Evolutionary conservation across 2,888 invertebrate species (phyloP).

Genomic region (Thelaira solivaga): DNA sequence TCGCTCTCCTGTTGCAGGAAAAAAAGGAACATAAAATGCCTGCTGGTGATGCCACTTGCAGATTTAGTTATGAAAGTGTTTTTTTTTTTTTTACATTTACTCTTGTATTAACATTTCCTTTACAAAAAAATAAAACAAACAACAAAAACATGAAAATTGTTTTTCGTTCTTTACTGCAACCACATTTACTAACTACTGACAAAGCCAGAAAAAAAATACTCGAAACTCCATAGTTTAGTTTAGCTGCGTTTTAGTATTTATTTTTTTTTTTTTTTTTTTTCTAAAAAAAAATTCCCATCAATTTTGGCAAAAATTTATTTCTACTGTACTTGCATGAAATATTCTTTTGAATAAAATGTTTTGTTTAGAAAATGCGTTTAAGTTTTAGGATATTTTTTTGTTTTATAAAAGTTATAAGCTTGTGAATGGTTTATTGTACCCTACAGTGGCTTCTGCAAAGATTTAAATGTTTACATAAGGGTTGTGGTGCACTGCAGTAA

Average conservation of each 20-base stretch:
- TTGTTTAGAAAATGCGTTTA: constrained; percentile 48
- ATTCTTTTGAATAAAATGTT: constrained; percentile 22
- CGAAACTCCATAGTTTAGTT: constrained; percentile 13
- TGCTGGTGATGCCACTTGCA: constrained; percentile 58
- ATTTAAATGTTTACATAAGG: no score
- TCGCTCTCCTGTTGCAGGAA: neutral
- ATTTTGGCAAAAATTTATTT: constrained; percentile 42
- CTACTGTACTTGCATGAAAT: neutral
- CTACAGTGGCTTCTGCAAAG: no score
- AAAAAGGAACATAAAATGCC: constrained; percentile 33
- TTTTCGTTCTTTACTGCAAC: neutral
- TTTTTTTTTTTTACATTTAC: neutral
- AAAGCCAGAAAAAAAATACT: constrained; percentile 13
- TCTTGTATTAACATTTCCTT: constrained; percentile 35
- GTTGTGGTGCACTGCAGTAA: no score
- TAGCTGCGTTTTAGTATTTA: neutral
- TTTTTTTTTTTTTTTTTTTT: neutral
- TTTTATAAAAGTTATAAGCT: neutral
- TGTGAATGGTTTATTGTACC: neutral
- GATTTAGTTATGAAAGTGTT: constrained; percentile 32
- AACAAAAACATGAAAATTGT: constrained; percentile 20
- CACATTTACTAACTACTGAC: constrained; percentile 11
- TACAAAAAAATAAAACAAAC: neutral
- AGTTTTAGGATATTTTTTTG: neutral
- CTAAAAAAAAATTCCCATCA: constrained; percentile 12